Base-by-base conservation (phyloP, 2,113 vertebrate species). In the Jacana jacana region DNA sequence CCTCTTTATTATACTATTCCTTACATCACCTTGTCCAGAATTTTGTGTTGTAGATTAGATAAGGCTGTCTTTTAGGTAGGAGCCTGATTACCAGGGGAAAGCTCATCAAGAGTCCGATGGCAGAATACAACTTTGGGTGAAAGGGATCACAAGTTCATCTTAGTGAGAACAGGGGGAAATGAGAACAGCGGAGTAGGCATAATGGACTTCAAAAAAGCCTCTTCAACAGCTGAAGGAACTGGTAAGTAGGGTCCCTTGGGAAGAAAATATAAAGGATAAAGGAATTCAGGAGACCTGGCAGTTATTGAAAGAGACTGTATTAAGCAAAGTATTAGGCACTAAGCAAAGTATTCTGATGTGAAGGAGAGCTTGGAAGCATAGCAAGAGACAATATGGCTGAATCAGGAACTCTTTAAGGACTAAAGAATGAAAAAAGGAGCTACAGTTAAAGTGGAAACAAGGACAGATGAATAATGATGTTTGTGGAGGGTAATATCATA, bases 131-230 rank as follows among this genome's bases (percentile, higher is more conserved):
- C 48, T 93, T 88, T 51, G 48, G 80, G 80, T 75, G 81, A 60
- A 84, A 91, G 52, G 25, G 65, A 86, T 71, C 35, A 91, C 81
- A 86, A 58, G 24, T 85, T 84, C 76, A 81, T 78, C 65, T 31
- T 48, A 25, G 27, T 37, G 77, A 93, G 77, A 89, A 81, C 30
- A 95, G 64, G 77, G 57, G 91, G 64, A 51, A 86, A 79, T 44
- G 15, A 91, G 69, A 95, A 92, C 55, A 86, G 85, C 88, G 82
- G 75, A 94, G 81, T 73, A 91, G 87, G 93, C 91, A 95, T 95
- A 96, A 96, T 87, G 91, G 89, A 95, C 89, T 96, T 95, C 77
- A 95, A 87, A 93, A 95, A 93, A 78, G 31, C 81, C 88, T 93
- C 65, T 81, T 81, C 83, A 91, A 92, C 86, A 87, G 65, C 77